Evolutionary conservation across 2,888 invertebrate genomes (phyloP).

Genomic region (Galeopsomyia nigrocyanea): DNA sequence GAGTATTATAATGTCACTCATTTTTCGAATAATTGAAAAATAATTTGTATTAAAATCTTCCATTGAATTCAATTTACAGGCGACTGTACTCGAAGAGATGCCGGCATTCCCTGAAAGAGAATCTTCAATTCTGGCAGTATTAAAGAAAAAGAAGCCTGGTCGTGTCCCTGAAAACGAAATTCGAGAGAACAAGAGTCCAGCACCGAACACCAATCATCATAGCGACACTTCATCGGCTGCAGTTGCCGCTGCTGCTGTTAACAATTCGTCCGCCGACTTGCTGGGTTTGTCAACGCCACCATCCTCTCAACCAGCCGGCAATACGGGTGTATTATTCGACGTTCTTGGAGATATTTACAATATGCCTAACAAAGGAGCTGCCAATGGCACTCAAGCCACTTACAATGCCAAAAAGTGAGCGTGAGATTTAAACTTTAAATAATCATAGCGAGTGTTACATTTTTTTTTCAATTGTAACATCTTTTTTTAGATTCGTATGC

Average conservation of each 20-base stretch:
- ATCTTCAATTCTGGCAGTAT: slow-evolving; percentile 95
- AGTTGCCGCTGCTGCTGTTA: slow-evolving; percentile 66
- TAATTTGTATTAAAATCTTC: not conserved
- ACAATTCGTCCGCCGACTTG: slow-evolving; percentile 82
- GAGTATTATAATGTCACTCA: slow-evolving; percentile 52
- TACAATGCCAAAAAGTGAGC: slow-evolving; percentile 89
- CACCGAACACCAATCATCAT: slow-evolving; percentile 71
- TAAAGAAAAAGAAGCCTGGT: slow-evolving; percentile 98
- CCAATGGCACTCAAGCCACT: slow-evolving; percentile 75
- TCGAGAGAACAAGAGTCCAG: slow-evolving; percentile 85
- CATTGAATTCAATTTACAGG: slow-evolving; percentile 68
- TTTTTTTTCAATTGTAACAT: slow-evolving; percentile 2
- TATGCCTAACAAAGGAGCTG: slow-evolving; percentile 74
- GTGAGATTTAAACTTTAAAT: no score
- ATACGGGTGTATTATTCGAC: slow-evolving; percentile 87
- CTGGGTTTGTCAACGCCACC: slow-evolving; percentile 92
- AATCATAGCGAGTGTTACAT: no score
- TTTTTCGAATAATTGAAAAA: slow-evolving; percentile 9
- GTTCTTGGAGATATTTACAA: slow-evolving; percentile 91
- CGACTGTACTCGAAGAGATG: slow-evolving; percentile 99
- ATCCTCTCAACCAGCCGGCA: slow-evolving; percentile 77
- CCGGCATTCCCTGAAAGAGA: slow-evolving; percentile 99
- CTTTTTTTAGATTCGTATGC: slow-evolving; percentile 80
- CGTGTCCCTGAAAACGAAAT: slow-evolving; percentile 91
- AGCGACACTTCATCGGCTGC: slow-evolving; percentile 61